Base-by-base conservation (phyloP, 1,140 invertebrate species). In the Drosophila nigromelanica region DNA sequence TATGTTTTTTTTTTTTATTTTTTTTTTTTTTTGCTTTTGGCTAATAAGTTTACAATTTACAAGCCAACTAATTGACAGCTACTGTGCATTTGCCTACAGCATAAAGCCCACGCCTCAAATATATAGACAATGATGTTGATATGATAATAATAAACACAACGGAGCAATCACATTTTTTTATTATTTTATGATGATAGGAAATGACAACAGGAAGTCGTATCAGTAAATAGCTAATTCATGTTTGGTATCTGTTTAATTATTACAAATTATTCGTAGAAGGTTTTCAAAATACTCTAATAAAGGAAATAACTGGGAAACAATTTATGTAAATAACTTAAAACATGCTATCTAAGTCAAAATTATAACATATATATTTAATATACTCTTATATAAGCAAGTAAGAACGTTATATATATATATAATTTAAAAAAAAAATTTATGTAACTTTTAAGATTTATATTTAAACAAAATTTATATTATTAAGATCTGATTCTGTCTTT, bases 1-100 rank as follows among this genome's bases (percentile, higher is more conserved):
- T 90, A 90, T 90, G 89, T 73, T 90, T 85, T 76, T 72, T 52
- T 90, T 79, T 70, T 66, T 52, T 51, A 35, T 67, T 52, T 15
- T 56, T 51, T 42, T 70, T 27, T 56, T 48, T 51, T 70, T 47
- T 39, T 54, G 40, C 60, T 27, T 56, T 51, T 70, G 67, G 89
- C 75, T 85, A 89, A 90, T 90, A 90, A 90, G 62, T 90, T 90
- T 67, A 75, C 73, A 87, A 85, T 86, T 87, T 82, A 80, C 83
- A 79, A 80, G 69, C 69, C 75, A 70, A 64, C 63, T 89, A 89
- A 89, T 89, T 89, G 83, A 83, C 83, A 89, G 85, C 83, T 89
- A 89, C 82, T 87, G 82, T 89, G 64, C 35, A 33, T 64, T 60
- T 58, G 77, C 58, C 52, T 64, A 78, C 62, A 62, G 54, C 69